Evolutionary conservation across 2,113 vertebrate species (phyloP).

Genomic region (Rhinichthys klamathensis): DNA sequence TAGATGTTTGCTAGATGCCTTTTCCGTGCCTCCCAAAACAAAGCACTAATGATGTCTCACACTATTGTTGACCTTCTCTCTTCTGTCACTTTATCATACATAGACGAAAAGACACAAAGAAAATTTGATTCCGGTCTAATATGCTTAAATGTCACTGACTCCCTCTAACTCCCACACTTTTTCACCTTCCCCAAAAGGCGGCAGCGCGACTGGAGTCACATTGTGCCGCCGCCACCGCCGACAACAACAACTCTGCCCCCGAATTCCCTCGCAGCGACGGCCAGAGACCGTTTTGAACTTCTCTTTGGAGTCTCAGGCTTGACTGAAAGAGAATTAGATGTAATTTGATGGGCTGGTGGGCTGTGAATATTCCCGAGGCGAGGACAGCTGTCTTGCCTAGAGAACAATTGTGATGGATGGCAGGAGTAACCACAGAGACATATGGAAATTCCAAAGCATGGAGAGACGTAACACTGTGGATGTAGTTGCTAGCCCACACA

Average conservation of each 20-base stretch:
- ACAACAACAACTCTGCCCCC: neutral
- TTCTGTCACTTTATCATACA: constrained; percentile 9
- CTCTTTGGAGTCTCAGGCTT: constrained; percentile 54
- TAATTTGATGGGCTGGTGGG: constrained; percentile 80
- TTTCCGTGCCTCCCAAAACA: neutral
- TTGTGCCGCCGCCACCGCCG: neutral
- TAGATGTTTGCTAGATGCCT: constrained; percentile 14
- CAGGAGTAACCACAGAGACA: constrained; percentile 64
- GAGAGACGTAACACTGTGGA: constrained; percentile 26
- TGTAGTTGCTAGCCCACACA: constrained; percentile 31
- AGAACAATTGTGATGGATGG: constrained; percentile 77
- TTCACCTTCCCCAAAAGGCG: constrained; percentile 3
- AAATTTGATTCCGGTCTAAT: constrained; percentile 28
- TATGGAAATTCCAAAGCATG: constrained; percentile 70
- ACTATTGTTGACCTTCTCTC: constrained; percentile 32
- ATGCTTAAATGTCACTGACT: constrained; percentile 34
- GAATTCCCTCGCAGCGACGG: neutral
- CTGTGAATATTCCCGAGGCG: constrained; percentile 74
- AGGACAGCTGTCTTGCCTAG: constrained; percentile 73
- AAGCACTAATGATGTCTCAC: constrained; percentile 22
- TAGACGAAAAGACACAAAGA: constrained; percentile 1
- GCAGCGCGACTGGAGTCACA: constrained; percentile 31
- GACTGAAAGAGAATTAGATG: constrained; percentile 73
- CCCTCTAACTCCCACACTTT: neutral
- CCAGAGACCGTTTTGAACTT: constrained; percentile 29